A percentile compares a stretch with the other conserved stretches of the same genome.
These are phyloP conservation scores for Sphaerophoria rueppellii DNA, from an alignment of 2,888 invertebrate genomes.

Conservation along the genomic window DNA sequence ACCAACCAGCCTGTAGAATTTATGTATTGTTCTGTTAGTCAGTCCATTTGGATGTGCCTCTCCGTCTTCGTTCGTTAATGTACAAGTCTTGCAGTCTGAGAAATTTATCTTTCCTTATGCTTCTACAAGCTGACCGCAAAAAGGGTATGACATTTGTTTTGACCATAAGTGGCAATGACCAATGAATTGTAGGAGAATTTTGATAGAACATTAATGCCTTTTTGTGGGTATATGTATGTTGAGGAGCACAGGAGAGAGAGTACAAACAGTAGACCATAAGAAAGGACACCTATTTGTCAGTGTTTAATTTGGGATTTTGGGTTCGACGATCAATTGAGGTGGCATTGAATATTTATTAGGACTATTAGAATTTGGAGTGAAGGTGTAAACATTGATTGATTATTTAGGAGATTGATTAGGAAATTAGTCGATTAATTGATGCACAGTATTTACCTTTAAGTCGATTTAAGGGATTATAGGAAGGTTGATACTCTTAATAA, in stretches of 20 bases:
- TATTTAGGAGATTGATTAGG: no score
- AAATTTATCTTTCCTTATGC: conserved; percentile 31
- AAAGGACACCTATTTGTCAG: conserved; percentile 45
- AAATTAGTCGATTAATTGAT: no score
- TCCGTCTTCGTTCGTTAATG: conserved; percentile 44
- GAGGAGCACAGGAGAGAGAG: no score
- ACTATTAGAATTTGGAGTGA: background rate
- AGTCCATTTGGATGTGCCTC: conserved; percentile 50
- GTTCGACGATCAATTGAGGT: background rate
- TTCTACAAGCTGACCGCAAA: conserved; percentile 40
- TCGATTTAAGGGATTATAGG: no score
- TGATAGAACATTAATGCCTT: conserved; percentile 63
- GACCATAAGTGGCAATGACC: conserved; percentile 63
- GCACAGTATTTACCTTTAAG: no score
- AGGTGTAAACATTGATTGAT: no score
- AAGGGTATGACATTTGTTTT: conserved; percentile 61
- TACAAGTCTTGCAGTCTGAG: conserved; percentile 34
- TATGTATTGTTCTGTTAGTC: conserved; percentile 46
- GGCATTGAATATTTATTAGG: conserved; percentile 12
- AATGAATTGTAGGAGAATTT: conserved; percentile 67
- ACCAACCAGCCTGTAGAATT: conserved; percentile 53
- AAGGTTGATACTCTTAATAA: no score
- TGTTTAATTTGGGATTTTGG: conserved; percentile 14
- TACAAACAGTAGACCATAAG: background rate
- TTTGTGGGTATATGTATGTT: conserved; percentile 17